A percentile compares a stretch with the other conserved stretches of the same genome.
Conservation (phyloP, 2,113 vertebrate genomes). For the Anser brachyrhynchus region DNA sequence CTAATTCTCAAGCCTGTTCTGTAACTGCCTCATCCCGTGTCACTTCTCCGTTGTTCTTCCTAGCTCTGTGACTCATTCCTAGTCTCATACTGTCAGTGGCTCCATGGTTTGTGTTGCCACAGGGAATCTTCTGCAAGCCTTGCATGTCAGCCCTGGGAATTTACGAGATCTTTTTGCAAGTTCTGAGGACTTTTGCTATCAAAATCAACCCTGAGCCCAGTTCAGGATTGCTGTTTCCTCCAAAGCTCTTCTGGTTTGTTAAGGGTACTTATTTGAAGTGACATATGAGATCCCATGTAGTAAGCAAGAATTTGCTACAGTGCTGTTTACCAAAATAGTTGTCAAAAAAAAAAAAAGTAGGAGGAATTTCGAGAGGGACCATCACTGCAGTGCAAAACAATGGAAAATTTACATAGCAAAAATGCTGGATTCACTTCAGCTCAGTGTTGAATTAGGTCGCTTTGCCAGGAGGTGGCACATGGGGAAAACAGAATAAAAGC, state of each 20-base stretch:
- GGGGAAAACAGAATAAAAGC: neutral
- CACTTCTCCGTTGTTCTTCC: neutral
- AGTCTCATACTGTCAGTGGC: neutral
- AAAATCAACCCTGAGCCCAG: neutral
- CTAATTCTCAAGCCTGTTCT: neutral
- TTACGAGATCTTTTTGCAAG: neutral
- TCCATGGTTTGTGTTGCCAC: neutral
- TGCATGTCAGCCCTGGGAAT: neutral
- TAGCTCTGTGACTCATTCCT: neutral
- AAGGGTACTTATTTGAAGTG: neutral
- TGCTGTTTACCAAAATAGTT: neutral
- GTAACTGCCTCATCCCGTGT: neutral
- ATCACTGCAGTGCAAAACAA: neutral
- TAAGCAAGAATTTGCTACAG: neutral
- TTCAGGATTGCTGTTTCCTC: neutral
- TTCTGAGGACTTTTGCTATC: neutral
- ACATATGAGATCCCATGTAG: neutral
- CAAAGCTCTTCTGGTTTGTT: neutral
- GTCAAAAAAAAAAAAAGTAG: neutral
- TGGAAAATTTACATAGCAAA: neutral
- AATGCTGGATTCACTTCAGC: neutral
- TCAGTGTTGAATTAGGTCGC: neutral
- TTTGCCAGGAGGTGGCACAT: neutral
- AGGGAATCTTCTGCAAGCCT: neutral
- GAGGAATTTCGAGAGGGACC: neutral